Conservation (phyloP, 2,888 invertebrate species). For the Trachelus tabidus region DNA sequence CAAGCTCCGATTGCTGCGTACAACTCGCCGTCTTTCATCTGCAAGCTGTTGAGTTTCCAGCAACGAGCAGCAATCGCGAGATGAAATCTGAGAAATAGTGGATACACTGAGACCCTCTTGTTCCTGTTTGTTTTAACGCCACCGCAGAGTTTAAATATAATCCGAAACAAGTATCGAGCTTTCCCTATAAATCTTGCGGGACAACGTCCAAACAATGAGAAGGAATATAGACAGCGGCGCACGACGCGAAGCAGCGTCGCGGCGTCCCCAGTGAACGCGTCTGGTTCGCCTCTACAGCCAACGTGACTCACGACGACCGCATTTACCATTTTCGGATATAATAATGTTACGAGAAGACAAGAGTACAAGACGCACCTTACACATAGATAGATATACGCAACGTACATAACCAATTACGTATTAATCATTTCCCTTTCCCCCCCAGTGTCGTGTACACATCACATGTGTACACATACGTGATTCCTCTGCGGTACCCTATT, state of each 20-base stretch:
- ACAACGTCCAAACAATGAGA: neutral
- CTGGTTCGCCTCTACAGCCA: conserved; percentile 21
- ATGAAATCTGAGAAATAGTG: neutral
- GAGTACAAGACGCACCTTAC: neutral
- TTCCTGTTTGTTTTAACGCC: neutral
- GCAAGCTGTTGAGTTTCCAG: neutral
- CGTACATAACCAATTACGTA: neutral
- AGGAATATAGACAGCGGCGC: neutral
- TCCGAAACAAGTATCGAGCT: neutral
- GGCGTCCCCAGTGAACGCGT: conserved; percentile 6
- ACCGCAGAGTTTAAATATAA: neutral
- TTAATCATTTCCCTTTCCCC: neutral
- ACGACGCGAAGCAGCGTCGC: neutral
- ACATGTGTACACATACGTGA: neutral
- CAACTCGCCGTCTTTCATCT: neutral
- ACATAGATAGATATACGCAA: neutral
- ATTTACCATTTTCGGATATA: conserved; percentile 47
- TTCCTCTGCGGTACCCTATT: conserved; percentile 38
- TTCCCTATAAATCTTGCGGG: neutral
- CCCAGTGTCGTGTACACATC: neutral
- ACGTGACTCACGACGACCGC: conserved; percentile 49
- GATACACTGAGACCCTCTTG: neutral
- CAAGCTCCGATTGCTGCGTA: neutral
- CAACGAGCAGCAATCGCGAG: neutral
- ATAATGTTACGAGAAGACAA: conserved; percentile 3